Base-by-base conservation (phyloP, 2,797 vertebrate species). In the Gymnothorax javanicus region DNA sequence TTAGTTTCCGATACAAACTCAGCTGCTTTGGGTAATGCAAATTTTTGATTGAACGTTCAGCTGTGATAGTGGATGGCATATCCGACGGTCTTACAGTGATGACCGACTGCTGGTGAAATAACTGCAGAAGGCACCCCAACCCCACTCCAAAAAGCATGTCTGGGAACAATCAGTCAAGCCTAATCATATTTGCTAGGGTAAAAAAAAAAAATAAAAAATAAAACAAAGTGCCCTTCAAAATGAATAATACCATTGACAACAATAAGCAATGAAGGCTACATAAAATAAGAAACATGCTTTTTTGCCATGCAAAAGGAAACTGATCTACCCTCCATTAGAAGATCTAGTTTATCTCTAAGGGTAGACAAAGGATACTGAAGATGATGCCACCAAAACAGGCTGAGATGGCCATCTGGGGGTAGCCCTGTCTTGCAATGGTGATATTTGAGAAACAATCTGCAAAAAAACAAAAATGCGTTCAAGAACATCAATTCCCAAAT, bases 311-410 rank as follows among this genome's bases (percentile, higher is more conserved):
- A 77, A 13, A 52, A 33, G 15, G 13, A 77, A 77, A 33, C 33
- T 77, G 20, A 81, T 7, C n/a, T 23, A 56, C 50, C 77, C 52
- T 54, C 17, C 25, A 23, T 81, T 56, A 54, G 23, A 54, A 56
- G 20, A 50, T 20, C 50, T 52, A 20, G 75, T 79, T 20, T 7
- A 77, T 17, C 4, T 75, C 60, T 7, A n/a, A 23, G 52, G 52
- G 8, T 60, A 59, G 3, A 82, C 11, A 89, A 94, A 99, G 97
- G 99, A 99, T 99, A 99, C 98, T 99, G 94, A 99, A 99, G 93
- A 99, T 98, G 91, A 99, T 99, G 89, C 98, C 99, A 0, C 99
- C 99, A 0, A 99, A 99, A 89, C 99, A 99, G 88, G 99, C 98
- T 0, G 99, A 97, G 93, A 99, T 98, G 1, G 99, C 99, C 99